Conservation (phyloP, 1,140 invertebrate genomes). For the Ips typographus region DNA sequence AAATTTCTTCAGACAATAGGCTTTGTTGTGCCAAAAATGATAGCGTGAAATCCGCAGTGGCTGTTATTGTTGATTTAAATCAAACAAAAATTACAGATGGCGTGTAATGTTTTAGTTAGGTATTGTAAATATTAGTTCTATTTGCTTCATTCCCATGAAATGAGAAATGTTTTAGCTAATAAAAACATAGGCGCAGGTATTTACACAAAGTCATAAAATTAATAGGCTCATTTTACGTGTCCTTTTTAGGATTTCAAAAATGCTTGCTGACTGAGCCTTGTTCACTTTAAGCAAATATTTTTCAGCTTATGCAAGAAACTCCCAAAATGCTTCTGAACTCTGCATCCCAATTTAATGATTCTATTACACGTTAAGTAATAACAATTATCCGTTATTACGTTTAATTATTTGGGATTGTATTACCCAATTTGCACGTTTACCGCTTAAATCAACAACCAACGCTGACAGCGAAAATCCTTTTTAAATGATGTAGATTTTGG, state of each 20-base stretch:
- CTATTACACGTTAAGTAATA: slow-evolving; percentile 1
- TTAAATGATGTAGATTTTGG: slow-evolving; percentile 5
- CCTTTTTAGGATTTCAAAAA: slow-evolving; percentile 24
- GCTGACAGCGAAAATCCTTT: slow-evolving; percentile 2
- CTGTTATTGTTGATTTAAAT: slow-evolving; percentile 13
- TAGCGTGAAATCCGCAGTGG: slow-evolving; percentile 17
- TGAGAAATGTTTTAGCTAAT: slow-evolving; percentile 31
- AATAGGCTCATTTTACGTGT: slow-evolving; percentile 12
- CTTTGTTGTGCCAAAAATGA: slow-evolving; percentile 15
- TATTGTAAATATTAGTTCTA: slow-evolving; percentile 28
- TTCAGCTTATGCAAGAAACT: background rate
- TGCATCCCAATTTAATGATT: background rate
- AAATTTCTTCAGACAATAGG: slow-evolving; percentile 29
- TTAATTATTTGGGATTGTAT: slow-evolving; percentile 16
- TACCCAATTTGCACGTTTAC: slow-evolving; percentile 11
- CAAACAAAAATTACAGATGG: slow-evolving; percentile 28
- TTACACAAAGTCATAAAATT: slow-evolving; percentile 32
- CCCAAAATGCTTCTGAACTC: background rate
- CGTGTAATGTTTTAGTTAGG: slow-evolving; percentile 31
- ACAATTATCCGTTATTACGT: slow-evolving; percentile 12
- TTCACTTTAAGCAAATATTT: background rate
- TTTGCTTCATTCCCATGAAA: slow-evolving; percentile 29
- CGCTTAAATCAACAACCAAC: slow-evolving; percentile 5
- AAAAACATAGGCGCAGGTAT: slow-evolving; percentile 34
- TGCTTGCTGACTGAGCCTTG: background rate